Conservation (phyloP, 1,140 invertebrate genomes). For the Drosophila hydei region DNA sequence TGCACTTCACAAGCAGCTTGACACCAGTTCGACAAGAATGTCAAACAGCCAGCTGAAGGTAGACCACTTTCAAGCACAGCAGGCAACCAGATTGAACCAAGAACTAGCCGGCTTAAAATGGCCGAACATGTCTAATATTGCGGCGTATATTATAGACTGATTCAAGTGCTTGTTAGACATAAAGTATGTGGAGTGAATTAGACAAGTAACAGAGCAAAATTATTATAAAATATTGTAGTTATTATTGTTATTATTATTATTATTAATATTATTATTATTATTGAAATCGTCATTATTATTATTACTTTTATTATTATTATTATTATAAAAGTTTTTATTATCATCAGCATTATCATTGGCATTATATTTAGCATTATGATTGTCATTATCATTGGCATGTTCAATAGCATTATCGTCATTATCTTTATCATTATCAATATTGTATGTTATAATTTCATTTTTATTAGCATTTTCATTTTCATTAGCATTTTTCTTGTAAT, state of each 20-base stretch:
- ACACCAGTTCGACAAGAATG: constrained; percentile 67
- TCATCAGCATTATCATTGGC: neutral
- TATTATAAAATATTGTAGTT: too few relatives aligned
- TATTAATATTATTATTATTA: too few relatives aligned
- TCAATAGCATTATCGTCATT: neutral
- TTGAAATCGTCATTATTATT: neutral
- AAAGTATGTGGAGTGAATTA: neutral
- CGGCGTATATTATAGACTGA: constrained; percentile 3
- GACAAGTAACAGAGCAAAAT: neutral
- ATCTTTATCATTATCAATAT: neutral
- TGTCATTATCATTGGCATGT: too few relatives aligned
- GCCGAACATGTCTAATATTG: constrained; percentile 15
- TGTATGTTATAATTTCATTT: too few relatives aligned
- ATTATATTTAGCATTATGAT: too few relatives aligned
- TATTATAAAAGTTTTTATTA: neutral
- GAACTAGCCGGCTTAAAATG: constrained; percentile 46
- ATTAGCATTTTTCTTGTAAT: too few relatives aligned
- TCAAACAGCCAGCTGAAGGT: constrained; percentile 64
- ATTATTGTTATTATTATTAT: too few relatives aligned
- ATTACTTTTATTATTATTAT: neutral
- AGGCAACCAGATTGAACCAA: constrained; percentile 61
- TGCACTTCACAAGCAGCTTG: constrained; percentile 29
- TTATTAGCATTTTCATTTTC: too few relatives aligned
- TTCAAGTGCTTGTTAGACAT: neutral
- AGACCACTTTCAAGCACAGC: constrained; percentile 70